A percentile compares a stretch with the other conserved stretches of the same genome.
These are phyloP conservation scores for Callaeas wilsoni DNA, from an alignment of 2,113 vertebrate genomes.

Conservation along the genomic window DNA sequence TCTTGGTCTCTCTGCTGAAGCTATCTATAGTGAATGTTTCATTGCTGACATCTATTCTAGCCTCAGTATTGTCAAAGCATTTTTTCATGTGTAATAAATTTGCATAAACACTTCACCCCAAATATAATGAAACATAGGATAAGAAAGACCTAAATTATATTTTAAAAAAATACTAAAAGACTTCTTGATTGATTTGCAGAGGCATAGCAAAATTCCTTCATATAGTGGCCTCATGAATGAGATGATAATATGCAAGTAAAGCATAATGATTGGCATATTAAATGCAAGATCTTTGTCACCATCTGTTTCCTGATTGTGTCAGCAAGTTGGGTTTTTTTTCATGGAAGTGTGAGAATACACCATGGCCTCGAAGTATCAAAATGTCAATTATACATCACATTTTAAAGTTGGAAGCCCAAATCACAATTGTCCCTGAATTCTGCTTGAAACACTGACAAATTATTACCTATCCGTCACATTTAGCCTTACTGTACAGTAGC, in stretches of 20 bases:
- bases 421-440: slow-evolving; percentile 74
- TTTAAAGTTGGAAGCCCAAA: slow-evolving; percentile 78
- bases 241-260: slow-evolving; percentile 78
- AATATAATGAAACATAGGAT: slow-evolving; percentile 55
- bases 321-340: slow-evolving; percentile 76
- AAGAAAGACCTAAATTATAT: slow-evolving; percentile 63
- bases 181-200: slow-evolving; percentile 66
- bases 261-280: slow-evolving; percentile 81
- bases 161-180: slow-evolving; percentile 31
- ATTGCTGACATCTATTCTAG: slow-evolving; percentile 45
- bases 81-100: slow-evolving; percentile 41
- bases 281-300: slow-evolving; percentile 81
- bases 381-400: slow-evolving; percentile 83
- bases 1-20: slow-evolving; percentile 30
- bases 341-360: slow-evolving; percentile 80
- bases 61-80: slow-evolving; percentile 33
- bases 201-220: slow-evolving; percentile 75
- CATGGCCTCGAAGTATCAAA: slow-evolving; percentile 81
- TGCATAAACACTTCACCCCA: slow-evolving; percentile 37
- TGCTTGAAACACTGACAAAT: slow-evolving; percentile 64
- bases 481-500: slow-evolving; percentile 10
- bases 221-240: slow-evolving; percentile 78
- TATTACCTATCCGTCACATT: slow-evolving; percentile 59
- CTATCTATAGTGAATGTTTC: slow-evolving; percentile 30
- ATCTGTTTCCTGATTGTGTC: slow-evolving; percentile 85